Evolutionary conservation across 1,140 invertebrate genomes (phyloP), one percentile per base, ranked within the genome.

Genomic region (Sycophaga agraensis): DNA sequence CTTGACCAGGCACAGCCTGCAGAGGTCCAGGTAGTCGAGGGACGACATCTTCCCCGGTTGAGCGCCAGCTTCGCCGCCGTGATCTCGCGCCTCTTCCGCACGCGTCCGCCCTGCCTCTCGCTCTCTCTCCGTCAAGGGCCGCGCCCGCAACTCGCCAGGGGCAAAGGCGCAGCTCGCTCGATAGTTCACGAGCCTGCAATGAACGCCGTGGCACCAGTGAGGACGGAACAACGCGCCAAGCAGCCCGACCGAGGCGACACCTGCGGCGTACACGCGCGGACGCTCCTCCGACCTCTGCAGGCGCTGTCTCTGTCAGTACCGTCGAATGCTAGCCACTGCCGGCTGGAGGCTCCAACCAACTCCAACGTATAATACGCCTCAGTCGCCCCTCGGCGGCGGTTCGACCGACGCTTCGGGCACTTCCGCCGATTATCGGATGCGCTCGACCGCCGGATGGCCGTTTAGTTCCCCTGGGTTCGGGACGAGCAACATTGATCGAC

Each of bases 1-100:
- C 71, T 85, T 84, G 59, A 84, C 82, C 72, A 85, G 83, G 76
- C 84, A 85, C 71, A 85, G 73, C 70, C 84, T 77, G 74, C 84
- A 85, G 71, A 85, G 69, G 62, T 82, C 78, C 71, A 83, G 72
- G 65, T 82, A 82, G 69, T 84, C 82, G 64, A 80, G 69, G 63
- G 78, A 79, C 71, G 80, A 77, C 80, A 82, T 82, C 75, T 73
- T 80, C 50, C 62, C 48, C 39, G 67, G 64, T 12, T 12, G 35
- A 49, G 26, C 73, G 75, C 70, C 69, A 72, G 69, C 35, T 66
- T 42, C 71, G 63, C 65, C 68, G 66, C 55, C 35, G 39, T 37
- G 12, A 17, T 16, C 21, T 17, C 24, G 53, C 31, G 34, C 21
- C 45, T 35, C 43, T 45, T 22, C 17, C 65, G 39, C 48, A n/a